phyloP scores from a whole-genome alignment of 2,113 vertebrate genomes.

The Gallinago media region DNA sequence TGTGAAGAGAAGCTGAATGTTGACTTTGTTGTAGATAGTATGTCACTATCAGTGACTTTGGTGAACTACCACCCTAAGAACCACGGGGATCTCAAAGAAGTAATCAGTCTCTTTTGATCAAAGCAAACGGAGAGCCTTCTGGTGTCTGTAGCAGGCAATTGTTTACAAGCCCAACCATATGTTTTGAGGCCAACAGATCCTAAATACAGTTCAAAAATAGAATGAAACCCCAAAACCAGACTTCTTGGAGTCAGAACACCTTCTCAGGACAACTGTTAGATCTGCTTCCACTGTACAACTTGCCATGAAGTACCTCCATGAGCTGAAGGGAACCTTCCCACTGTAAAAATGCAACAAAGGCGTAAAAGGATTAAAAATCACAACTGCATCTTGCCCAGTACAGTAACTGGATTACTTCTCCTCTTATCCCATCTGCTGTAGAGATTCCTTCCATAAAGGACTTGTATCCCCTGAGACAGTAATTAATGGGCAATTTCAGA shows the following conservation, averaged over 20 bases:
- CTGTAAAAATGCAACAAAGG: not conserved
- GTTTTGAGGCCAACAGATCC: not conserved
- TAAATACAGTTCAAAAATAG: not conserved
- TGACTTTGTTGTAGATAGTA: not conserved
- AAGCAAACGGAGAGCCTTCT: not conserved
- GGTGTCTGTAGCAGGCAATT: not conserved
- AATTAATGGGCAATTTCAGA: not conserved
- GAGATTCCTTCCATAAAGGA: not conserved
- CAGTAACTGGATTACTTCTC: not conserved
- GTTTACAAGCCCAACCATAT: not conserved
- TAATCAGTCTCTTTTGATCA: not conserved
- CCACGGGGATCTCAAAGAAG: not conserved
- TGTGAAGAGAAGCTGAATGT: accelerated
- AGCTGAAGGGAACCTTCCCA: not conserved
- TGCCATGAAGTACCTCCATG: not conserved
- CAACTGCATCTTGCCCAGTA: not conserved
- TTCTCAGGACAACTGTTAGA: not conserved
- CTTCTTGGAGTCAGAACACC: not conserved
- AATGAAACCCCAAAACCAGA: not conserved
- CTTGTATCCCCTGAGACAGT: not conserved
- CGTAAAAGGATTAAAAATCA: not conserved
- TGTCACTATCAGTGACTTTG: not conserved
- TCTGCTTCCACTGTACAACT: not conserved
- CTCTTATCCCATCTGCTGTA: not conserved
- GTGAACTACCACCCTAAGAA: not conserved